Evolutionary conservation across 2,113 vertebrate genomes (phyloP).

Genomic region (Oophaga pumilio): DNA sequence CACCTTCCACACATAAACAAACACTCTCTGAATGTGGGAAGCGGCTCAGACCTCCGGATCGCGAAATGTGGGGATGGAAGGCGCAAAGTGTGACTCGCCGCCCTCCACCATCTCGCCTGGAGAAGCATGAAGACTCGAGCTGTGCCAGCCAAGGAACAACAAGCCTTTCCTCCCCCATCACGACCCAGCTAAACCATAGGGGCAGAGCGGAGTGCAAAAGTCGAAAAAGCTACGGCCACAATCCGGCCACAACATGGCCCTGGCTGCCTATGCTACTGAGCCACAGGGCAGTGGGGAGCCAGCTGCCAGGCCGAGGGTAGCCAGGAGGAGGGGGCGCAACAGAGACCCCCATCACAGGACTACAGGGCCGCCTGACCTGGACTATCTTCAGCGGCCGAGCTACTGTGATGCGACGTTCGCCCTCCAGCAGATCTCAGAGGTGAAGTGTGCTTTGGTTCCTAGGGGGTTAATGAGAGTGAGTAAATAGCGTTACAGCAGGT

Average conservation of each 20-base stretch:
- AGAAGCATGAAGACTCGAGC: conserved; percentile 77
- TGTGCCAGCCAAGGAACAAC: conserved; percentile 62
- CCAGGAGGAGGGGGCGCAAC: conserved; percentile 80
- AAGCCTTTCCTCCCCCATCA: conserved; percentile 57
- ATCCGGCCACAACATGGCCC: conserved; percentile 92
- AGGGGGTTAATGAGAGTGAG: conserved; percentile 46
- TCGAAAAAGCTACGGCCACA: conserved; percentile 67
- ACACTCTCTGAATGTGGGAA: conserved; percentile 78
- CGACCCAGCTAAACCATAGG: conserved; percentile 62
- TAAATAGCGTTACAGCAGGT: conserved; percentile 58
- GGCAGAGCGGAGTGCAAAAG: conserved; percentile 70
- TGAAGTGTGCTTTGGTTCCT: conserved; percentile 68
- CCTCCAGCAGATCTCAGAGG: conserved; percentile 94
- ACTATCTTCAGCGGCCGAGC: conserved; percentile 94
- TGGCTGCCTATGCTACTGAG: conserved; percentile 87
- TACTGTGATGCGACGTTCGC: conserved; percentile 96
- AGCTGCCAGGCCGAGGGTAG: conserved; percentile 80
- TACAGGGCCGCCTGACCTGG: conserved; percentile 78
- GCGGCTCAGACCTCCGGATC: conserved; percentile 84
- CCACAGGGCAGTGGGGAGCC: conserved; percentile 77
- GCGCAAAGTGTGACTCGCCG: conserved; percentile 88
- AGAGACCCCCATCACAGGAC: conserved; percentile 72
- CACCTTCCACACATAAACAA: conserved; percentile 56
- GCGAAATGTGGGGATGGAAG: conserved; percentile 96
- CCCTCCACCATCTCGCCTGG: conserved; percentile 71